Base-by-base conservation (phyloP, 2,113 vertebrate species). In the Candoia aspera region DNA sequence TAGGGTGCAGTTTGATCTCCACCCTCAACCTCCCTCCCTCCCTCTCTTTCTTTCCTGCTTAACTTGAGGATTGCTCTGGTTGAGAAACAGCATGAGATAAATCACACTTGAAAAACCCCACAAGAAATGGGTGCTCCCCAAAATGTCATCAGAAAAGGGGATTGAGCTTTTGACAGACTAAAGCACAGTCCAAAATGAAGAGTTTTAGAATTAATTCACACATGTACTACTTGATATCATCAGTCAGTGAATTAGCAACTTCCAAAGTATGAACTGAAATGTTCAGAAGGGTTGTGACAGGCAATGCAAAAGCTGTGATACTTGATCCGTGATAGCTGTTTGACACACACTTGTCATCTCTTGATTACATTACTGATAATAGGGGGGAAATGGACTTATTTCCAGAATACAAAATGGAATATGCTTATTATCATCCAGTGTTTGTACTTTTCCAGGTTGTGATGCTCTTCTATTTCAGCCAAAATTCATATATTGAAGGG, bases 1-100 rank as follows among this genome's bases (percentile, higher is more conserved):
- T 85, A 89, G 90, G 93, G 88, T 12, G 68, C 91, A 92, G 83
- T 49, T 49, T 49, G 49, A 73, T 17, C n/a, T 19, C n/a, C 15
- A 3, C 68, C 0, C n/a, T 8, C 15, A 33, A 33, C 33, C 24
- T 26, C 10, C 3, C 3, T 3, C 10, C 9, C 26, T 29, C 26
- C 9, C n/a, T 15, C 12, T 6, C 86, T 54, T 83, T 5, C 62
- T 37, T 93, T 94, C 88, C 91, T 26, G 42, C n/a, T 23, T 88
- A 55, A 92, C 11, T 42, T 42, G 33, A 88, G 2, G 8, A 73
- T 33, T 73, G 13, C 68, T 73, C n/a, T 73, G 6, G 15, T 19
- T 73, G 68, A 19, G 19, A 21, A n/a, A 84, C n/a, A 87, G 26
- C 17, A 29, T 87, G 29, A 87, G 21, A 59, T 42, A 60, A 33